Conservation (phyloP, 1,140 invertebrate genomes). For the Lepidurus arcticus region DNA sequence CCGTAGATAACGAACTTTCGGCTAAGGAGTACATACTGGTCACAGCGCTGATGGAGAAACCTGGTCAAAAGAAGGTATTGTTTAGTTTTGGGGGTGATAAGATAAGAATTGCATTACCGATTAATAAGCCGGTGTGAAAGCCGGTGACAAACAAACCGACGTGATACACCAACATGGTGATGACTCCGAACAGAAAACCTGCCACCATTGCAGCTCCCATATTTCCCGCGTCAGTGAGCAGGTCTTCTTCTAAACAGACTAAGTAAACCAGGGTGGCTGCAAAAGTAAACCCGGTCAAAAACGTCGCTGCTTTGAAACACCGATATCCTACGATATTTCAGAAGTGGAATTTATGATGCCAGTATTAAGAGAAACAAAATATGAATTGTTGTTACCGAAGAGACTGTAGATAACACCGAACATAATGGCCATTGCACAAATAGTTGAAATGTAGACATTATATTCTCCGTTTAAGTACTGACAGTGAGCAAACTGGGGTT, state of each 20-base stretch:
- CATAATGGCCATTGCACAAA: constrained; percentile 54
- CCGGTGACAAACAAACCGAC: constrained; percentile 76
- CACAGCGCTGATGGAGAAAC: constrained; percentile 52
- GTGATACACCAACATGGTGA: constrained; percentile 75
- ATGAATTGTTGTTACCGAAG: constrained; percentile 48
- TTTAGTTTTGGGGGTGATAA: no score
- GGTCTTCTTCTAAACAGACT: constrained; percentile 67
- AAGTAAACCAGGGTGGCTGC: constrained; percentile 70
- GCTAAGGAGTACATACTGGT: constrained; percentile 52
- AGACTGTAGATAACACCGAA: constrained; percentile 59
- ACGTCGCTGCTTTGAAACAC: constrained; percentile 84
- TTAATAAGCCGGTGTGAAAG: constrained; percentile 67
- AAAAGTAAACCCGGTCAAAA: constrained; percentile 79
- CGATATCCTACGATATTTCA: constrained; percentile 64
- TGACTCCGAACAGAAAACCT: constrained; percentile 68
- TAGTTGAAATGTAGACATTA: constrained; percentile 50
- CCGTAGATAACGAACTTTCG: constrained; percentile 59
- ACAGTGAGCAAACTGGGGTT: constrained; percentile 45
- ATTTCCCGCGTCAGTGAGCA: constrained; percentile 67
- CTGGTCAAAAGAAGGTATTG: not conserved
- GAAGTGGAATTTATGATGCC: constrained; percentile 4
- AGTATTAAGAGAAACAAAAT: constrained; percentile 24
- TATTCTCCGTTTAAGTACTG: constrained; percentile 51
- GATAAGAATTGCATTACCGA: constrained; percentile 42
- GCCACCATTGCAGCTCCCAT: constrained; percentile 65